Percentiles rank a stretch among this genome's conserved stretches.
phyloP scores from a whole-genome alignment of 1,140 invertebrate genomes.

The Drosophila ironensis region DNA sequence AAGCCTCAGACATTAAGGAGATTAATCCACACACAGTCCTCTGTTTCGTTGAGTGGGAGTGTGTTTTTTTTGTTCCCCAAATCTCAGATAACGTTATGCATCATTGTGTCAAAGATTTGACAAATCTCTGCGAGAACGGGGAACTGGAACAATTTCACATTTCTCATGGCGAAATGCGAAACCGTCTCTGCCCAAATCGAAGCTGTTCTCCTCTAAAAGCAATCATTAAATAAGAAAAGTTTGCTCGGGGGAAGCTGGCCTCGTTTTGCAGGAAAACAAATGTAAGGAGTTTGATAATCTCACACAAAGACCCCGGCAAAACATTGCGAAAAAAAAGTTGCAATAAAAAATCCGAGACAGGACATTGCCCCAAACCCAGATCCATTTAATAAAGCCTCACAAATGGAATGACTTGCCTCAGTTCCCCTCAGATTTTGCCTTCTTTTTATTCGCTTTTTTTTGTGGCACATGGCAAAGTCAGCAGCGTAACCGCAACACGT shows the following conservation, averaged over 20 bases:
- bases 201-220: conserved; percentile 38
- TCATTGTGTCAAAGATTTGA: conserved; percentile 76
- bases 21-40: conserved; percentile 72
- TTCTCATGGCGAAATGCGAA: conserved; percentile 63
- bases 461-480: conserved; percentile 61
- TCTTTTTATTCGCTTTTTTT: conserved; percentile 13
- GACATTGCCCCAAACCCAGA: conserved; percentile 51
- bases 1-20: conserved; percentile 72
- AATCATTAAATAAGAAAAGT: conserved; percentile 73
- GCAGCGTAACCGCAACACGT: conserved; percentile 80
- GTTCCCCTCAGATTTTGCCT: conserved; percentile 21
- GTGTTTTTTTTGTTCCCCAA: conserved; percentile 18
- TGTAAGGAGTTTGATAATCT: conserved; percentile 75
- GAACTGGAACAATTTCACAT: conserved; percentile 66
- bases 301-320: conserved; percentile 31
- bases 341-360: conserved; percentile 70
- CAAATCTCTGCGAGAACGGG: conserved; percentile 54
- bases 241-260: conserved; percentile 16
- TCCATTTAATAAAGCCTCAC: conserved; percentile 76
- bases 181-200: conserved; percentile 34
- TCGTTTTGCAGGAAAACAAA: conserved; percentile 72
- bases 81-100: conserved; percentile 79
- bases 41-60: conserved; percentile 33
- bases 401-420: conserved; percentile 75
- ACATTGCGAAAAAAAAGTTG: conserved; percentile 62